Conservation (phyloP, 2,113 vertebrate genomes). For the Gymnorhina tibicen region DNA sequence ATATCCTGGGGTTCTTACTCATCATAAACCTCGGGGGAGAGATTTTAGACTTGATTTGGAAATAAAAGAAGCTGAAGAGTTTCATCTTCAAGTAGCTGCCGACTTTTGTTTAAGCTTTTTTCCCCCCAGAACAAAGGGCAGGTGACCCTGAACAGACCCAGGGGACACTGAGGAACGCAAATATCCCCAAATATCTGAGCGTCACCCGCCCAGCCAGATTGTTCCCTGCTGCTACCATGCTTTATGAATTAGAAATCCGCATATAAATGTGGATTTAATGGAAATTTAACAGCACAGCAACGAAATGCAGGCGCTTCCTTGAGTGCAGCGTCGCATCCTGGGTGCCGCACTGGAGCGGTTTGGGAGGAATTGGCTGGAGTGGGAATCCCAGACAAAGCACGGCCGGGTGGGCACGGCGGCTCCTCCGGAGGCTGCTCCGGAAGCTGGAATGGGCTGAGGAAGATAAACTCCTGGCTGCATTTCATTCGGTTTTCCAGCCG, state of each 20-base stretch:
- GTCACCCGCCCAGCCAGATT: not conserved
- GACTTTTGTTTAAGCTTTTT: not conserved
- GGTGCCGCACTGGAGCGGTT: constrained; percentile 67
- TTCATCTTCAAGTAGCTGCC: not conserved
- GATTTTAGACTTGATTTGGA: not conserved
- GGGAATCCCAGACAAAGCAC: constrained; percentile 46
- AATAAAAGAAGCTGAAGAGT: not conserved
- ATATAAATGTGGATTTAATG: constrained; percentile 42
- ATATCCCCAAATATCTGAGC: not conserved
- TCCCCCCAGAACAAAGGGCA: not conserved
- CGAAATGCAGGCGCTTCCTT: constrained; percentile 55
- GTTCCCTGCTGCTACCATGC: not conserved
- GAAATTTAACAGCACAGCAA: constrained; percentile 39
- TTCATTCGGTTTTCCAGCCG: constrained; percentile 3
- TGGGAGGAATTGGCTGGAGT: constrained; percentile 67
- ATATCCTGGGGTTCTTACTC: not conserved
- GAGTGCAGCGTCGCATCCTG: constrained; percentile 54
- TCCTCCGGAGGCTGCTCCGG: constrained; percentile 62
- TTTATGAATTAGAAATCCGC: constrained; percentile 32
- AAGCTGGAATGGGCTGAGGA: no score
- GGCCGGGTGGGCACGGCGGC: not conserved
- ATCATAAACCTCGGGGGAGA: not conserved
- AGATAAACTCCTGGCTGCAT: constrained; percentile 62
- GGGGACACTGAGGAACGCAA: not conserved
- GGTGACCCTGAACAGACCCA: not conserved